These are phyloP conservation scores for Danaus plexippus DNA, from an alignment of 1,140 invertebrate genomes.

Conservation along the genomic window DNA sequence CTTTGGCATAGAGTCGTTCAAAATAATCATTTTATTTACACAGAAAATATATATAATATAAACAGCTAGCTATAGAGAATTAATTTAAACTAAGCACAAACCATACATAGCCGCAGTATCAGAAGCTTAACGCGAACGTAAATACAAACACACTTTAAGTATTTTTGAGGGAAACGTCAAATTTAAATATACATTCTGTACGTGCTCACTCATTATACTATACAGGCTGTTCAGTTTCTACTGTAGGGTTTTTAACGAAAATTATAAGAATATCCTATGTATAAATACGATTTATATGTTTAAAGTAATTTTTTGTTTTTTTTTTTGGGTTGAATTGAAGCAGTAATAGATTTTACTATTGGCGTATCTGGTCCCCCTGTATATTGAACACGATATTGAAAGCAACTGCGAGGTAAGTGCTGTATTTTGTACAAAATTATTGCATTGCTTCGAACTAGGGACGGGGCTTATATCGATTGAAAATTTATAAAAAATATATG, in stretches of 20 bases:
- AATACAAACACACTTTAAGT: conserved; percentile 12
- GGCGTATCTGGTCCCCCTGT: conserved; percentile 8
- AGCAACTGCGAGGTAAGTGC: conserved; percentile 46
- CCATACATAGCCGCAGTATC: too few species aligned
- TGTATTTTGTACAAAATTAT: conserved; percentile 68
- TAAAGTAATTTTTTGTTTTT: too few species aligned
- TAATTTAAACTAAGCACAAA: too few species aligned
- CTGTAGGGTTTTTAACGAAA: conserved; percentile 5
- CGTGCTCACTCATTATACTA: conserved; percentile 49
- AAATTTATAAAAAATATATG: background rate
- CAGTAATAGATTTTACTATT: too few species aligned
- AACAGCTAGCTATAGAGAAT: too few species aligned
- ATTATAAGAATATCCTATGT: too few species aligned
- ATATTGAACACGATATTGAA: conserved; percentile 22
- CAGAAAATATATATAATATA: too few species aligned
- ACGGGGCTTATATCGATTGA: conserved; percentile 16
- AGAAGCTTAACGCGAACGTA: conserved; percentile 9
- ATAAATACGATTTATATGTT: too few species aligned
- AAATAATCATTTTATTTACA: background rate
- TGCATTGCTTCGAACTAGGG: conserved; percentile 46
- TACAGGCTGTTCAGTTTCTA: conserved; percentile 32
- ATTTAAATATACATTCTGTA: conserved; percentile 61
- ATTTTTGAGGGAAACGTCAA: conserved; percentile 23
- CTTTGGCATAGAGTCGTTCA: too few species aligned
- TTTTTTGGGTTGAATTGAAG: too few species aligned